Percentiles rank a stretch among this genome's conserved stretches.
Conservation (phyloP, 2,888 invertebrate genomes). For the Diachrysia chrysitis region DNA sequence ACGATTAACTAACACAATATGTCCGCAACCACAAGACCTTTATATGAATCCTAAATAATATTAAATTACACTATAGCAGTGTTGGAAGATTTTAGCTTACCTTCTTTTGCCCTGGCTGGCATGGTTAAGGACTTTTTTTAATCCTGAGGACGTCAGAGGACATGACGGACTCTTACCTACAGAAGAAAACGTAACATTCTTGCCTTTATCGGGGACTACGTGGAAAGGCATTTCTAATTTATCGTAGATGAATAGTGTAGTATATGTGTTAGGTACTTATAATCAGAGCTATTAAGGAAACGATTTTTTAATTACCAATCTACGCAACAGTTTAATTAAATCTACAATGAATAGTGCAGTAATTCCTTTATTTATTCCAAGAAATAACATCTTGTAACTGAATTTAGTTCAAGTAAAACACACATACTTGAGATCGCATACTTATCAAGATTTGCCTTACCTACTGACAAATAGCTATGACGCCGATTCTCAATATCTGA, state of each 20-base stretch:
- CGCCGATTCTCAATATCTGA: slow-evolving; percentile 20
- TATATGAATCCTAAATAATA: background rate
- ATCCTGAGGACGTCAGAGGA: no score
- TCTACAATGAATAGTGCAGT: slow-evolving; percentile 13
- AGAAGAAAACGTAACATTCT: no score
- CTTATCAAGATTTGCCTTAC: slow-evolving; percentile 7
- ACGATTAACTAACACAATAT: background rate
- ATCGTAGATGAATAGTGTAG: no score
- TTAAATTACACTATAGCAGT: background rate
- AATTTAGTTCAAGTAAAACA: slow-evolving; percentile 22
- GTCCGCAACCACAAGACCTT: no score
- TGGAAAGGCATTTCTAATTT: no score
- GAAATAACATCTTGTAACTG: slow-evolving; percentile 9
- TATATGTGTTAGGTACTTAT: background rate
- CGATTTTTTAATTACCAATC: slow-evolving; percentile 3
- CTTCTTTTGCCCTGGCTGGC: no score
- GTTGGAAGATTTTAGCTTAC: no score
- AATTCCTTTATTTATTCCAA: slow-evolving; percentile 20
- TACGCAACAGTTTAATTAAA: slow-evolving; percentile 10
- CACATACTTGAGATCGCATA: slow-evolving; percentile 3
- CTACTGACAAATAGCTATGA: slow-evolving; percentile 14
- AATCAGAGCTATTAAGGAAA: background rate
- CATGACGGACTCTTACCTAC: no score
- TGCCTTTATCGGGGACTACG: no score
- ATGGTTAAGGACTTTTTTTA: no score